Base-by-base conservation (phyloP, 2,888 invertebrate genomes). In the Elysia crispata region DNA sequence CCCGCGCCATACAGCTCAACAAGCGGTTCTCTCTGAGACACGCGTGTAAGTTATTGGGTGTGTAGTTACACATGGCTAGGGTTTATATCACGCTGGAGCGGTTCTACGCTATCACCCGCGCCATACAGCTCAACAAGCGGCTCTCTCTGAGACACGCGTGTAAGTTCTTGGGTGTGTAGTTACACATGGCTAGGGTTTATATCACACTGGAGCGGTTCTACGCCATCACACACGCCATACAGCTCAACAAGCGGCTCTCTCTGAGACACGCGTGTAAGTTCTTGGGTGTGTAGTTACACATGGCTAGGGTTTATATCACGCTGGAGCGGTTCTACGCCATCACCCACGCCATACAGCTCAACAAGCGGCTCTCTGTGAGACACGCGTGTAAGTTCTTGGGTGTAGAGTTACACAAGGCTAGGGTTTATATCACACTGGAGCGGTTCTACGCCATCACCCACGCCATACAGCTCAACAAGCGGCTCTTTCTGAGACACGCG, bases 221-320 rank as follows among this genome's bases (percentile, higher is more conserved):
- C 93, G 98, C 98, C 86, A 98, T 98, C 91, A 98, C 98, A 0
- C 97, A 98, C 93, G 98, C 98, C 80, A 98, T 98, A 95, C 98
- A 98, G 92, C 94, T 98, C 81, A 98, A 98, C 93, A 98, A 98
- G 92, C 94, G 97, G 78, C 95, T 99, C n/a, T 96, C 97, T 0
- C 93, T 98, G 85, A 95, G 96, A 66, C 97, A 97, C 93, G 98
- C 98, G 3, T 88, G n/a, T n/a, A n/a, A n/a, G n/a, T n/a, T n/a
- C n/a, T n/a, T n/a, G n/a, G n/a, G n/a, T n/a, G n/a, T n/a, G n/a
- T n/a, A 86, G 87, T 75, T 98, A 98, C 93, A n/a, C n/a, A n/a
- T n/a, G n/a, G n/a, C n/a, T n/a, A n/a, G n/a, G n/a, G n/a, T n/a
- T n/a, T n/a, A n/a, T n/a, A n/a, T n/a, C n/a, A n/a, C n/a, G n/a